Conservation (phyloP, 1,140 invertebrate species). For the Mizuhopecten yessoensis region DNA sequence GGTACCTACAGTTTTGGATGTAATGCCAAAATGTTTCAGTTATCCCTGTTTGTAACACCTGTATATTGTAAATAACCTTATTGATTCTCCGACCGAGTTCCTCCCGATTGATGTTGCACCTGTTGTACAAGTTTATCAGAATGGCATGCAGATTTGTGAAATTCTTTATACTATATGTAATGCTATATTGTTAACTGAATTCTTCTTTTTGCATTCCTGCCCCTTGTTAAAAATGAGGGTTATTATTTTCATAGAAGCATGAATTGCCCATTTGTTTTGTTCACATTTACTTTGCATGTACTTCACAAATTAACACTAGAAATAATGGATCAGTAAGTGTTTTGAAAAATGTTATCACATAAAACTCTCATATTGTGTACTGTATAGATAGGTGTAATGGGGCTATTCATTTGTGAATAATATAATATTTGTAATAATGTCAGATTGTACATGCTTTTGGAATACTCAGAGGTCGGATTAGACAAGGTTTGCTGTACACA, state of each 20-base stretch:
- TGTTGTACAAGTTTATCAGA: neutral
- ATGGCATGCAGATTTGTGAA: constrained; percentile 11
- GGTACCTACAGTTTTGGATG: neutral
- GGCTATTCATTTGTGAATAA: too few relatives aligned
- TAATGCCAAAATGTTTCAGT: neutral
- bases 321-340: too few relatives aligned
- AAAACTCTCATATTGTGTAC: too few relatives aligned
- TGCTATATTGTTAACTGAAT: neutral
- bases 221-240: too few relatives aligned
- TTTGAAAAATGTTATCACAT: too few relatives aligned
- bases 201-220: neutral
- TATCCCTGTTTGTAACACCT: neutral
- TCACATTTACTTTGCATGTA: constrained; percentile 23
- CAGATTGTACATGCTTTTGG: too few relatives aligned
- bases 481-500: too few relatives aligned
- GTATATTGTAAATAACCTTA: neutral
- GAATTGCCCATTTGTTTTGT: neutral
- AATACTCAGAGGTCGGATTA: too few relatives aligned
- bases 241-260: constrained; percentile 13
- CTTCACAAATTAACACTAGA: neutral
- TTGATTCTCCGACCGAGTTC: neutral
- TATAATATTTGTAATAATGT: too few relatives aligned
- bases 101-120: neutral
- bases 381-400: too few relatives aligned
- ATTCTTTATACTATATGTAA: neutral